A percentile compares a stretch with the other conserved stretches of the same genome.
phyloP scores from a whole-genome alignment of 2,888 invertebrate species.

The Caenorhabditis imperialis region DNA sequence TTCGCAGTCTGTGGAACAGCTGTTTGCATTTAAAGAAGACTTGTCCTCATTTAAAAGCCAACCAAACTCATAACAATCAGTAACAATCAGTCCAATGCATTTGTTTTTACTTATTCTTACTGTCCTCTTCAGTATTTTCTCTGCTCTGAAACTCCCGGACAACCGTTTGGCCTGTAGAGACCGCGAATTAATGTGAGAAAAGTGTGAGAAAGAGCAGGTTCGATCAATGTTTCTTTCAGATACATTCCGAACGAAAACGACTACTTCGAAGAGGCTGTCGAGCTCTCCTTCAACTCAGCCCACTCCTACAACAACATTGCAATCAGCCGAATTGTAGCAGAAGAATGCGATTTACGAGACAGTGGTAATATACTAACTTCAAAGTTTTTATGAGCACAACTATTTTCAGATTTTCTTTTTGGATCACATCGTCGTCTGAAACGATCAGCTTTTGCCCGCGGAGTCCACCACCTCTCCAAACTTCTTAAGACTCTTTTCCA shows the following conservation, averaged over 20 bases:
- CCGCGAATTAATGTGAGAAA: not conserved
- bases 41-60: not conserved
- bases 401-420: constrained; percentile 1
- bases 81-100: too few species aligned
- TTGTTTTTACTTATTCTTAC: not conserved
- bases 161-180: not conserved
- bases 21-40: not conserved
- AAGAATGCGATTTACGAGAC: constrained; percentile 21
- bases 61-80: too few species aligned
- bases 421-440: not conserved
- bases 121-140: not conserved
- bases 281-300: constrained; percentile 17
- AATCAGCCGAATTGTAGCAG: constrained; percentile 18
- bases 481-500: too few species aligned
- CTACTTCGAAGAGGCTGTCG: constrained; percentile 7
- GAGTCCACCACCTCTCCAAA: too few species aligned
- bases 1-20: not conserved
- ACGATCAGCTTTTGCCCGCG: too few species aligned
- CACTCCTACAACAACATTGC: constrained; percentile 7
- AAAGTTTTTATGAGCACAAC: not conserved
- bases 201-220: not conserved
- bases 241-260: constrained; percentile 8
- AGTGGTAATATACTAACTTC: too few species aligned
- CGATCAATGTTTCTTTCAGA: not conserved
- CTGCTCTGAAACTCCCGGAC: not conserved